A percentile compares a stretch with the other conserved stretches of the same genome.
phyloP scores from a whole-genome alignment of 2,888 invertebrate genomes.

The Drosophila falleni region DNA sequence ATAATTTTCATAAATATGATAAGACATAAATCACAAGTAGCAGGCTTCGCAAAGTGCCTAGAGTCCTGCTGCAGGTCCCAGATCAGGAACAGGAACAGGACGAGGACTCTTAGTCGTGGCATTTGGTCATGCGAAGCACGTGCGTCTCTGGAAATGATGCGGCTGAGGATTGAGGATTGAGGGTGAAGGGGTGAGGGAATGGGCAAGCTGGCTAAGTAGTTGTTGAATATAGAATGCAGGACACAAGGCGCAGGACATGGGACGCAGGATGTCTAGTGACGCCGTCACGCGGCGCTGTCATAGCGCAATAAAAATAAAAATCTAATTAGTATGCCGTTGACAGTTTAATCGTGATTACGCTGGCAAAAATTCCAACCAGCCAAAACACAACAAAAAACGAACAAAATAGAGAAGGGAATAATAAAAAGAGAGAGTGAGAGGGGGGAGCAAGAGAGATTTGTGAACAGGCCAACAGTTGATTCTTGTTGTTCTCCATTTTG shows the following conservation, averaged over 20 bases:
- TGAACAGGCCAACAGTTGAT: conserved; percentile 82
- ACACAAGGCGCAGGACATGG: conserved; percentile 18
- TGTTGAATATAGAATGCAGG: conserved; percentile 15
- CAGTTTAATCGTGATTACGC: conserved; percentile 85
- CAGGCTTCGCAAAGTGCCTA: conserved; percentile 71
- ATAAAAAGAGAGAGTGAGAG: neutral
- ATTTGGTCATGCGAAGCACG: conserved; percentile 74
- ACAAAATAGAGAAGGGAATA: neutral
- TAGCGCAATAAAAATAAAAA: conserved; percentile 83
- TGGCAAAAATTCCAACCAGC: conserved; percentile 82
- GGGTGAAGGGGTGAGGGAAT: conserved; percentile 5
- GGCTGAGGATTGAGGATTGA: conserved; percentile 15
- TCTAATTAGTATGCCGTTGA: conserved; percentile 86
- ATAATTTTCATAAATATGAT: conserved; percentile 82
- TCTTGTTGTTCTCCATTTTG: conserved; percentile 63
- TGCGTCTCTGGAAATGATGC: conserved; percentile 47
- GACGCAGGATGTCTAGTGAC: conserved; percentile 45
- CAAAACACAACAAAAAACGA: conserved; percentile 20
- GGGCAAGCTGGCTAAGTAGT: conserved; percentile 50
- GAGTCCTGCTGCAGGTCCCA: conserved; percentile 17
- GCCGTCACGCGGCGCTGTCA: conserved; percentile 79
- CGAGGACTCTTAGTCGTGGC: conserved; percentile 15
- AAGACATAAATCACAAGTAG: conserved; percentile 81
- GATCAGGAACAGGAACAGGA: conserved; percentile 2
- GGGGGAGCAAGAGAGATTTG: conserved; percentile 40